phyloP scores from a whole-genome alignment of 2,797 vertebrate genomes.

The Acrossocheilus wenchowensis region DNA sequence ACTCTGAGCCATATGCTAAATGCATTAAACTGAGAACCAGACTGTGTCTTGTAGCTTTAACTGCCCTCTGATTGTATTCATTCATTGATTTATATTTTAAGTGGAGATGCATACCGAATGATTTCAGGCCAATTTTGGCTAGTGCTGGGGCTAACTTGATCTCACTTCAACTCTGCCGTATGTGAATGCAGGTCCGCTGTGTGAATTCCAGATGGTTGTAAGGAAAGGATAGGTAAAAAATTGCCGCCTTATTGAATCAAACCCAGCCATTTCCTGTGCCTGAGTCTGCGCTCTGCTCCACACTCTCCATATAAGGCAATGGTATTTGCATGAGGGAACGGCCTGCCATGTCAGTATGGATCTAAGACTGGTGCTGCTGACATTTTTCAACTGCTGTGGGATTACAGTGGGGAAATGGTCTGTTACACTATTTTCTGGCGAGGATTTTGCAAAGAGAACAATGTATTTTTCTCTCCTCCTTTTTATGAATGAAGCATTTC shows the following conservation, averaged over 20 bases:
- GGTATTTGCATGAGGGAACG: conserved; percentile 82
- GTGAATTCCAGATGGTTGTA: conserved; percentile 53
- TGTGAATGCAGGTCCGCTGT: conserved; percentile 33
- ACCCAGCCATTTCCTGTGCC: conserved; percentile 84
- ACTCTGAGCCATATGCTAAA: conserved; percentile 29
- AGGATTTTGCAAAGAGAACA: conserved; percentile 60
- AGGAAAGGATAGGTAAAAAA: conserved; percentile 32
- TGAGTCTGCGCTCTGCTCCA: conserved; percentile 70
- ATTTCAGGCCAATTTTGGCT: not conserved
- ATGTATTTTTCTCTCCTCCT: conserved; percentile 18
- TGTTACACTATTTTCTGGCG: conserved; percentile 67
- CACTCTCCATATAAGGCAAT: conserved; percentile 84
- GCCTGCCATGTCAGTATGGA: conserved; percentile 74
- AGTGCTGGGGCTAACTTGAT: conserved; percentile 21
- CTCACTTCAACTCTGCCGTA: conserved; percentile 11
- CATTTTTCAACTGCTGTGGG: conserved; percentile 74
- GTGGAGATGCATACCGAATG: not conserved
- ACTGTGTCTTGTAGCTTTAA: conserved; percentile 33
- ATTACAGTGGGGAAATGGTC: conserved; percentile 69
- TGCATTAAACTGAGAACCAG: conserved; percentile 10
- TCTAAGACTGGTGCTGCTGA: conserved; percentile 71
- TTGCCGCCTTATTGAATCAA: conserved; percentile 76
- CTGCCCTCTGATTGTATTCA: not conserved
- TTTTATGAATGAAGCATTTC: conserved; percentile 38
- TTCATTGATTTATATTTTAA: conserved; percentile 8